phyloP scores from a whole-genome alignment of 1,140 invertebrate species.

The Oedothorax gibbosus region DNA sequence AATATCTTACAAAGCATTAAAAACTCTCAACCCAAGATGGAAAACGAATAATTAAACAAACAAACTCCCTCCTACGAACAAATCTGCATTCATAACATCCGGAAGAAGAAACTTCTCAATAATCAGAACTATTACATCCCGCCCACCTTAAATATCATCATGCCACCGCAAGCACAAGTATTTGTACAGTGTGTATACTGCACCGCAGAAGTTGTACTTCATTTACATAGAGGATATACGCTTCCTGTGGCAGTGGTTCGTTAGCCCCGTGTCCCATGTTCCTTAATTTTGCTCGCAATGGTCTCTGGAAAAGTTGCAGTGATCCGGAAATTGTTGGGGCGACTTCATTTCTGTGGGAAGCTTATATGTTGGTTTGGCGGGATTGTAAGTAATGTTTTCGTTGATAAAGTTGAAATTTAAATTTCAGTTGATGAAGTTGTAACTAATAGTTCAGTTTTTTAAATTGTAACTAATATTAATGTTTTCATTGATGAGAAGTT shows the following conservation, averaged over 20 bases:
- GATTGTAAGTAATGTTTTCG: too few species aligned
- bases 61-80: not conserved
- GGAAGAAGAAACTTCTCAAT: conserved; percentile 7
- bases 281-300: conserved; percentile 45
- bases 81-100: conserved; percentile 15
- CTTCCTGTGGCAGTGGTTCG: conserved; percentile 38
- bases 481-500: too few species aligned
- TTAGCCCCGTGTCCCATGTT: conserved; percentile 8
- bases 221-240: conserved; percentile 46
- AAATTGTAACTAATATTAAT: too few species aligned
- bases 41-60: conserved; percentile 35
- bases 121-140: conserved; percentile 22
- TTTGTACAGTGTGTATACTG: conserved; percentile 38
- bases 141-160: conserved; percentile 13
- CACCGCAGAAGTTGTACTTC: conserved; percentile 3
- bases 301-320: conserved; percentile 15
- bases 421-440: too few species aligned
- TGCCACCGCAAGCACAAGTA: conserved; percentile 14
- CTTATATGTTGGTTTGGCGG: too few species aligned
- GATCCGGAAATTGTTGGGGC: conserved; percentile 20
- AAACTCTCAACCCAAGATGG: too few species aligned
- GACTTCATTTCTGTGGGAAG: not conserved
- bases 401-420: too few species aligned
- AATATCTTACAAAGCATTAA: too few species aligned
- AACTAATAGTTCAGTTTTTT: too few species aligned